phyloP scores from a whole-genome alignment of 1,140 invertebrate genomes.

The Megathymus violae region DNA sequence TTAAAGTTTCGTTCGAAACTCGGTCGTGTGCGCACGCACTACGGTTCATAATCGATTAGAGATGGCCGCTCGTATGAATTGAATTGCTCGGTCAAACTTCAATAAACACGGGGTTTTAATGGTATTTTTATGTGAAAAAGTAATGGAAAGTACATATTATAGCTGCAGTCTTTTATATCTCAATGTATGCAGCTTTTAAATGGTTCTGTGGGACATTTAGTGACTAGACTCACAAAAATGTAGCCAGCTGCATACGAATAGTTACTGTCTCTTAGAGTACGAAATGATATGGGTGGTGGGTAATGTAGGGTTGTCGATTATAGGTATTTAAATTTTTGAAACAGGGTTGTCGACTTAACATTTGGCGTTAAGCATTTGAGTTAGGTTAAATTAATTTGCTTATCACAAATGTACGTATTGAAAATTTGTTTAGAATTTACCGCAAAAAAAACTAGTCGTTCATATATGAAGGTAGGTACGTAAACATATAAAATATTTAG shows the following conservation, averaged over 20 bases:
- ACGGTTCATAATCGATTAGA: conserved; percentile 20
- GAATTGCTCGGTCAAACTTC: conserved; percentile 31
- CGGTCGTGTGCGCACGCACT: conserved; percentile 5
- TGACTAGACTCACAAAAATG: conserved; percentile 2
- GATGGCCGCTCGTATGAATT: conserved; percentile 15
- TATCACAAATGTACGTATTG: too few species aligned
- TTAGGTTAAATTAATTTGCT: too few species aligned
- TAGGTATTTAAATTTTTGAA: too few species aligned
- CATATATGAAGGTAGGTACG: too few species aligned
- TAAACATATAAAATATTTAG: too few species aligned
- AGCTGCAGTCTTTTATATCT: conserved; percentile 19
- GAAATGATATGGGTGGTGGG: neutral
- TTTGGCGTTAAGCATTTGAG: too few species aligned
- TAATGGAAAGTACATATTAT: conserved; percentile 31
- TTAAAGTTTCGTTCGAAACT: conserved; percentile 7
- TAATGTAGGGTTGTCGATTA: too few species aligned
- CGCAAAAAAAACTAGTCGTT: too few species aligned
- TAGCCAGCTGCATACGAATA: neutral
- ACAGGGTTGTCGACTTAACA: too few species aligned
- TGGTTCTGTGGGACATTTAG: neutral
- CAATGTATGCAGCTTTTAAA: conserved; percentile 1
- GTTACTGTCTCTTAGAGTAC: neutral
- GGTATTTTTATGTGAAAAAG: conserved; percentile 34
- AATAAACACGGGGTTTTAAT: conserved; percentile 29
- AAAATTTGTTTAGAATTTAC: too few species aligned